Evolutionary conservation across 2,888 invertebrate species (phyloP), one percentile per base, ranked within the genome.

Genomic region (Machimus rusticus): DNA sequence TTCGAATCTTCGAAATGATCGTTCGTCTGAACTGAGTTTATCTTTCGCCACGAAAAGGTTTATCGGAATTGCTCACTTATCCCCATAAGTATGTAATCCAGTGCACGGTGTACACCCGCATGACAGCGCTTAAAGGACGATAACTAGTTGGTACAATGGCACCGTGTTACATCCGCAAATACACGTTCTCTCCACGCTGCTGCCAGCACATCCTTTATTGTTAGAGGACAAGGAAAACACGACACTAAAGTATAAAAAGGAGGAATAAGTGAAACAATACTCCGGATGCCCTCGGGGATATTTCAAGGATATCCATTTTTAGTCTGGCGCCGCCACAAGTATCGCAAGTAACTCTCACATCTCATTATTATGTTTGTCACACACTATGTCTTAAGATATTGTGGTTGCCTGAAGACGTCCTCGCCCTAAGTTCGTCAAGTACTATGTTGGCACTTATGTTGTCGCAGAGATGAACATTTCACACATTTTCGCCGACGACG

Each of bases 21-120:
- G 0, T 37, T 34, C 9, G 16, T 74, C 31, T 37, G 57, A 74
- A 66, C 74, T 51, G 51, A 81, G 78, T 88, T 86, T 88, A 87
- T 88, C 86, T 77, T 74, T 57, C 78, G 82, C 74, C 0, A 86
- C 84, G 87, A 87, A 74, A 82, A 87, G 74, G 87, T 87, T 88
- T 88, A 88, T 88, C 87, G 88, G 86, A 88, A 88, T 88, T 87
- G 87, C 74, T 87, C 88, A 86, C 86, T 87, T 87, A 88, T 86
- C 86, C 87, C 81, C 82, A 84, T 88, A 88, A 88, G 87, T 74
- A 78, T 86, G 82, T 88, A 88, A 88, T 88, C 88, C 84, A 87
- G 82, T 66, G 79, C 66, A 84, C 74, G 79, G 23, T 23, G 81
- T 79, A 86, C 81, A 79, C 86, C 81, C 81, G 51, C 85, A 79